Base-by-base conservation (phyloP, 1,140 invertebrate species). In the Olivierus martensii region DNA sequence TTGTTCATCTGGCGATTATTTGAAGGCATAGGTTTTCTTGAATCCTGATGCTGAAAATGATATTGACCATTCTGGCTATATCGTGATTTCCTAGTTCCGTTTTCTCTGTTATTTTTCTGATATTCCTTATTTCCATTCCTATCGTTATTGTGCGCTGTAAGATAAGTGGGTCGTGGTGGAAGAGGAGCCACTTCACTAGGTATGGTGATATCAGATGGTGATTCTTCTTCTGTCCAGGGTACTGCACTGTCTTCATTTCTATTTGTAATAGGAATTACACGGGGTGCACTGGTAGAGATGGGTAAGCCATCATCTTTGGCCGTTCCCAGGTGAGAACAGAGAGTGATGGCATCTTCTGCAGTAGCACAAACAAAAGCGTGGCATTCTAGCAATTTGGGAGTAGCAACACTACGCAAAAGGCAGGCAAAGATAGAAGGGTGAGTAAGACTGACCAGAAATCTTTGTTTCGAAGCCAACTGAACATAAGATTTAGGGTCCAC, bases 341-440 rank as follows among this genome's bases (percentile, higher is more conserved):
- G 41, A 17, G 41, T 43, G 41, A 92, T 82, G 19, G 88, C 87
- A 66, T 91, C 87, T 69, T 91, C 86, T 12, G 85, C 61, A 35
- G 69, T 66, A 45, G 80, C 59, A 70, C 87, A 92, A 52, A 86
- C 82, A 69, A 91, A 93, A 14, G 83, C 87, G 70, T 93, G 88
- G 67, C 87, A 92, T 69, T 91, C 85, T 45, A 90, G 69, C 53
- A 84, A 74, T 62, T 81, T 82, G 3, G 82, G 79, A 9, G 47
- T 19, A 9, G 57, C 52, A 9, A 82, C 77, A 28, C 51, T 52
- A 3, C 60, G 49, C 84, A 91, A 91, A 17, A 92, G 84, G 39
- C 90, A 87, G 12, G 86, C 84, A 67, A 93, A 90, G 62, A 93
- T 78, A 1, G 88, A 87, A 0, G 84, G 83, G 69, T 88, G 85